Evolutionary conservation across 1,140 invertebrate species (phyloP), one percentile per base, ranked within the genome.

Genomic region (Oryctes rhinoceros): DNA sequence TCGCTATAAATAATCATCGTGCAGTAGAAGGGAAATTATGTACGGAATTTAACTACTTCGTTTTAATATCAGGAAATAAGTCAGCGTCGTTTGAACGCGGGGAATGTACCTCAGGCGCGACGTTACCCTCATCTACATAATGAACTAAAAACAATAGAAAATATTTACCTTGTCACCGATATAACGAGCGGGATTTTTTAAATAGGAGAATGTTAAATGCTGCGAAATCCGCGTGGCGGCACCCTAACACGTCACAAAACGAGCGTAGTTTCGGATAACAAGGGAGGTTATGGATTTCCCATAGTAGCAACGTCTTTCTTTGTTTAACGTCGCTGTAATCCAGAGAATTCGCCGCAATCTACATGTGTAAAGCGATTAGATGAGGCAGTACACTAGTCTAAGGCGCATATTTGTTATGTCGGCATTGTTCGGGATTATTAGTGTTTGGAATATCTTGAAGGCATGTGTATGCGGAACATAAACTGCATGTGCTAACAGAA

Each of bases 41-140:
- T 35, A 35, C 1, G 9, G 18, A 20, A 59, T 59, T 59, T 67
- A 67, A 67, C 18, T 20, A 20, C 15, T 18, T 67, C 11, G n/a
- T 67, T 67, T 67, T 67, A 67, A 24, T 67, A 67, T 67, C 9
- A 67, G 15, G 62, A n/a, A 53, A 67, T 67, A 67, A 67, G 18
- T 67, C 15, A 67, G 15, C 9, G 15, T 24, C 20, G 62, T 18
- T 3, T 67, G 5, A 20, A 3, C 3, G 24, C n/a, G 3, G 13
- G 4, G 53, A 59, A 15, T 15, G 13, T 15, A 59, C 53, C 53
- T 5, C 53, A 3, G 13, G 3, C 13, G 39, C 53, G 53, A 11
- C 11, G 53, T 59, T 59, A 39, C 39, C 39, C 53, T 59, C n/a
- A 67, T 67, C 18, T 24, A 20, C 18, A 67, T 67, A 35, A 67